These are phyloP conservation scores for Sceliomorpha sp. DNA, from an alignment of 2,888 invertebrate genomes.

Conservation along the genomic window DNA sequence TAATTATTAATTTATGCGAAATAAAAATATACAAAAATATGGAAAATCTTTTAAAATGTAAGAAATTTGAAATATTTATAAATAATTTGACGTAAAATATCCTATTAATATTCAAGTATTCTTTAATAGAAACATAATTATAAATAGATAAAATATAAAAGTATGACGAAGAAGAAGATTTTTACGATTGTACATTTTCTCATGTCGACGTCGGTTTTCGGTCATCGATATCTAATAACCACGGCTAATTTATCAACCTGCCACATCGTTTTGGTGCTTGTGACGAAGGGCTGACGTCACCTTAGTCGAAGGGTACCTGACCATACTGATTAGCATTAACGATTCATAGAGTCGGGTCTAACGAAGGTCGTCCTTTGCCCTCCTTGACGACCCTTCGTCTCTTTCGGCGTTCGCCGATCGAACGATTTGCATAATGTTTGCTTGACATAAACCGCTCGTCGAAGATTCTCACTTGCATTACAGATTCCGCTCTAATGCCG, in stretches of 20 bases:
- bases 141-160: background rate
- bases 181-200: slow-evolving; percentile 5
- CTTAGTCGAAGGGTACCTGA: slow-evolving; percentile 63
- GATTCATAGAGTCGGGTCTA: slow-evolving; percentile 71
- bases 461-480: slow-evolving; percentile 22
- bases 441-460: slow-evolving; percentile 48
- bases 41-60: no score
- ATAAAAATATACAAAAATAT: no score
- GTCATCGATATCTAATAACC: slow-evolving; percentile 48
- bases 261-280: slow-evolving; percentile 61
- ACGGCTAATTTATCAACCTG: slow-evolving; percentile 70
- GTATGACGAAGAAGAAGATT: no score
- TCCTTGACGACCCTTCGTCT: slow-evolving; percentile 58
- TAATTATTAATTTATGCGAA: no score
- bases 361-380: slow-evolving; percentile 68
- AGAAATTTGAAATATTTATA: no score
- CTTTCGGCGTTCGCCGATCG: slow-evolving; percentile 66
- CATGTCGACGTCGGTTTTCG: slow-evolving; percentile 11
- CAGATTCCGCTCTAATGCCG: slow-evolving; percentile 13
- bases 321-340: slow-evolving; percentile 75
- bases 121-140: background rate
- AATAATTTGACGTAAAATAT: no score
- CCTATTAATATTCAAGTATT: no score
- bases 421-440: slow-evolving; percentile 68
- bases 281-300: slow-evolving; percentile 71